Evolutionary conservation across 2,113 vertebrate genomes (phyloP), one percentile per base, ranked within the genome.

Genomic region (Semnornis frantzii): DNA sequence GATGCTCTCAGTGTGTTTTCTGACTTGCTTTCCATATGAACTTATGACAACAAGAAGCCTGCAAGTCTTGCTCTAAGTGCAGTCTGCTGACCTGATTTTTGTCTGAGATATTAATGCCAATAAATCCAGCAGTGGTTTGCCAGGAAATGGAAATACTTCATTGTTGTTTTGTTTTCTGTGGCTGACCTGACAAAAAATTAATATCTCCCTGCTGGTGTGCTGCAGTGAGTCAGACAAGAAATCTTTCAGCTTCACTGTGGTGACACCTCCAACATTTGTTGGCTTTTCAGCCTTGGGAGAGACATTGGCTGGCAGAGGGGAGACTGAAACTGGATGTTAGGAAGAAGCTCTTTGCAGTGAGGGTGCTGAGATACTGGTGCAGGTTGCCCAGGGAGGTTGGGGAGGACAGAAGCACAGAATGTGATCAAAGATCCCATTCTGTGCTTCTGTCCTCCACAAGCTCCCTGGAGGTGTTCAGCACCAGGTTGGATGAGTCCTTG

Each of bases 101-200:
- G 28, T 71, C 90, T 71, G 92, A 94, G 52, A 50, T 95, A 72
- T 69, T 95, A 74, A 92, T 80, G 89, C 79, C 71, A 90, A 91
- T 97, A 97, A 96, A 97, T 97, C 80, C 85, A 58, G 48, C 31
- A 39, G 65, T 89, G 52, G 28, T 92, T 97, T 97, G 48, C 52
- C 28, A 58, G 70, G 87, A 96, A 97, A 88, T 90, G 20, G 33
- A 93, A 96, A 92, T 87, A 82, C 10, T 81, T 98, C 64, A 90
- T 81, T 96, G 90, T 37, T 48, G 82, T 50, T 93, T 94, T 95
- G 80, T 96, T 97, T 96, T 92, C 85, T 92, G 60, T 24, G 34
- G 65, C 83, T 96, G 96, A 97, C 93, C 93, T 77, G 69, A 9
- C 48, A 94, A 96, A 86, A 88, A 92, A 89, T 75, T 96, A 96